Evolutionary conservation across 2,113 vertebrate genomes (phyloP).

Genomic region (Accipiter virgatus): DNA sequence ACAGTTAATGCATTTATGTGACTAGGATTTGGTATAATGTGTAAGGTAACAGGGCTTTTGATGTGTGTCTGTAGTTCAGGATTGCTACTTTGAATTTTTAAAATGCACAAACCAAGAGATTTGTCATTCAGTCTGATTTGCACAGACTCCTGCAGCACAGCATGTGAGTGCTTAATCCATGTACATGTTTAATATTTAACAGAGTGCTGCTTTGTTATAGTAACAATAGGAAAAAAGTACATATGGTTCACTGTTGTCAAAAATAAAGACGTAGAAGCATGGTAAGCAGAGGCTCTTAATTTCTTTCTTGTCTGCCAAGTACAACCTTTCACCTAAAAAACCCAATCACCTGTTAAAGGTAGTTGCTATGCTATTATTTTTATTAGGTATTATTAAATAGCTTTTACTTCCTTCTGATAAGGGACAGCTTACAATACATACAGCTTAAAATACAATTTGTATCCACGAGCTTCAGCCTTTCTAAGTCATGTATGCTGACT

Average conservation of each 20-base stretch:
- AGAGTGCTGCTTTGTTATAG: background rate
- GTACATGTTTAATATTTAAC: background rate
- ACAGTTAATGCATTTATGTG: background rate
- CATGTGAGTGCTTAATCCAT: background rate
- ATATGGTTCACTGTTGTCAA: background rate
- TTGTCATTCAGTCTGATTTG: background rate
- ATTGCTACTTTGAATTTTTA: background rate
- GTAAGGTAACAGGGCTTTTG: background rate
- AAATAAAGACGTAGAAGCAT: background rate
- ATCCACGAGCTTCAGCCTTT: background rate
- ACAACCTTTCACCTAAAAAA: conserved; percentile 29
- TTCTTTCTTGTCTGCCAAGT: background rate
- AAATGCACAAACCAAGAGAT: background rate
- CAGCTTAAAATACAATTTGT: background rate
- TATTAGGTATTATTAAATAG: conserved; percentile 11
- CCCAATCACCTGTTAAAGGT: background rate
- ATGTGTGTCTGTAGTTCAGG: background rate
- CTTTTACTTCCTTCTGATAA: conserved; percentile 21
- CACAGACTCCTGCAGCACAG: background rate
- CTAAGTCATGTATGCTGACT: background rate
- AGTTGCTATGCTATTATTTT: conserved; percentile 1
- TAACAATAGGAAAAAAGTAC: background rate
- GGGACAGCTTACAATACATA: background rate
- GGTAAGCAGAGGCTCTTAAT: background rate
- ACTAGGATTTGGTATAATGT: background rate